These are phyloP conservation scores for Leptopilina syphax DNA, from an alignment of 2,888 invertebrate genomes.

Conservation along the genomic window DNA sequence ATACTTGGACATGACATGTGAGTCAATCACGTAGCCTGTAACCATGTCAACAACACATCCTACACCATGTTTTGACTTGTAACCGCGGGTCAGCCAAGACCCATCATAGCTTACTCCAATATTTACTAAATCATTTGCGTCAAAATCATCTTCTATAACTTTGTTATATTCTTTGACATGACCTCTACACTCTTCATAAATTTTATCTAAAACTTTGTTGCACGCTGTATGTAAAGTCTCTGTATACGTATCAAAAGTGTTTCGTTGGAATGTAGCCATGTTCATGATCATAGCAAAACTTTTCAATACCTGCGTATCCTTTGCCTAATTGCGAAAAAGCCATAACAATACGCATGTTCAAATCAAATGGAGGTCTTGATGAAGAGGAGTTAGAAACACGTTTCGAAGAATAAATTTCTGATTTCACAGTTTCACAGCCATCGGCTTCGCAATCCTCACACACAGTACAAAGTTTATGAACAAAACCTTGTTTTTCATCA, in stretches of 20 bases:
- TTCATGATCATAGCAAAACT: conserved; percentile 48
- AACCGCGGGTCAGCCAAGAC: no score
- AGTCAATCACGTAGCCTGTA: background rate
- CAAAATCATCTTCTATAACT: no score
- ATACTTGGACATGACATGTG: conserved; percentile 7
- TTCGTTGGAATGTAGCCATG: conserved; percentile 30
- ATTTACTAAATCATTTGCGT: no score
- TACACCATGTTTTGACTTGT: no score
- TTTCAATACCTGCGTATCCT: conserved; percentile 46
- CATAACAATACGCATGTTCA: conserved; percentile 47
- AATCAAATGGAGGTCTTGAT: conserved; percentile 43
- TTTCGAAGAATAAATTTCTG: conserved; percentile 43
- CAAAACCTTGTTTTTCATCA: conserved; percentile 28
- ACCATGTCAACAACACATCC: background rate
- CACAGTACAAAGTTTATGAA: conserved; percentile 30
- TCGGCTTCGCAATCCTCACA: conserved; percentile 42
- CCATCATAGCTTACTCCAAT: no score
- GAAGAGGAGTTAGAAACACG: conserved; percentile 25
- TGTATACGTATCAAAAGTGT: conserved; percentile 29
- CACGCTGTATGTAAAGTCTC: conserved; percentile 11
- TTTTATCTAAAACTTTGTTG: conserved; percentile 31
- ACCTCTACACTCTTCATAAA: conserved; percentile 39
- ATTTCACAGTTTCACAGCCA: conserved; percentile 37
- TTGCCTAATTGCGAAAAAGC: conserved; percentile 48
- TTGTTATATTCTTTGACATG: no score